A percentile compares a stretch with the other conserved stretches of the same genome.
Evolutionary conservation across 2,888 invertebrate genomes (phyloP).

Genomic region (Sthenelais limicola): DNA sequence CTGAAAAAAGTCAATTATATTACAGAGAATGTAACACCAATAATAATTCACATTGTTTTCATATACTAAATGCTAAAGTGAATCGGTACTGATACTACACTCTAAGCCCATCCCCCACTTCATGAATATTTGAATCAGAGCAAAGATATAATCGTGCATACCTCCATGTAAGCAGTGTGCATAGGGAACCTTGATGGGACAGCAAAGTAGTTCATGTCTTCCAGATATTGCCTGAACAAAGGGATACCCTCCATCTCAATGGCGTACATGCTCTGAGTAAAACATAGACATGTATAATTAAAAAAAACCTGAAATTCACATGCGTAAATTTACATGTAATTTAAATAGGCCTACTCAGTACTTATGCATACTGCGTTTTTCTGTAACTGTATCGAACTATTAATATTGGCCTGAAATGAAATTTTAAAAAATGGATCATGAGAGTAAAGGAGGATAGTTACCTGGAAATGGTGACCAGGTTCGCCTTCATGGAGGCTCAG

Average conservation of each 20-base stretch:
- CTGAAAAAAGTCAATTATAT: slow-evolving; percentile 53
- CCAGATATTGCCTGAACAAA: slow-evolving; percentile 59
- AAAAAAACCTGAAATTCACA: not conserved
- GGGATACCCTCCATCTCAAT: slow-evolving; percentile 55
- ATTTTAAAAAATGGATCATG: not conserved
- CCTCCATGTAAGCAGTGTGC: slow-evolving; percentile 65
- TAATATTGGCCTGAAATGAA: too few species aligned
- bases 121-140: not conserved
- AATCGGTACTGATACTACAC: not conserved
- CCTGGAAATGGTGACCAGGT: slow-evolving; percentile 69
- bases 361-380: too few species aligned
- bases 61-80: not conserved
- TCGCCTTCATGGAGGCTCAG: slow-evolving; percentile 67
- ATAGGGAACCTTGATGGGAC: slow-evolving; percentile 63
- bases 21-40: too few species aligned
- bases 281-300: not conserved
- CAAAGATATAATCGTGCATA: slow-evolving; percentile 45
- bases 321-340: not conserved
- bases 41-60: too few species aligned
- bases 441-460: slow-evolving; percentile 30
- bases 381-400: too few species aligned
- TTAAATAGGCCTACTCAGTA: not conserved
- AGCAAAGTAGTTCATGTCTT: slow-evolving; percentile 63
- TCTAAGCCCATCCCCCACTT: not conserved
- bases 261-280: slow-evolving; percentile 54